Evolutionary conservation across 2,797 vertebrate genomes (phyloP).

Genomic region (Vireo griseus): DNA sequence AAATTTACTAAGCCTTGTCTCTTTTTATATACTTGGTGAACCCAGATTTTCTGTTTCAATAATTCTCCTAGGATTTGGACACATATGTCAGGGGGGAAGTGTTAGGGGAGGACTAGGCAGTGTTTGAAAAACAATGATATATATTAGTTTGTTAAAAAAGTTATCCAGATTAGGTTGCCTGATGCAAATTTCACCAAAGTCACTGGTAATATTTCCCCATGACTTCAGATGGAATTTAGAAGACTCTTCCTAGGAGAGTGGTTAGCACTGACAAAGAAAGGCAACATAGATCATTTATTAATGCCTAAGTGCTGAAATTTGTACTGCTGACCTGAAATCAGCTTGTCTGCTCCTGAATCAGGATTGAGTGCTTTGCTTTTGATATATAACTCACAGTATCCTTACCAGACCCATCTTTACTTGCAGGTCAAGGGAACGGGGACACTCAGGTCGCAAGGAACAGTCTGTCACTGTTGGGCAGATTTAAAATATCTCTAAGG

Average conservation of each 20-base stretch:
- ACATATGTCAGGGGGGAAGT: no score
- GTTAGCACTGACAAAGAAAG: not conserved
- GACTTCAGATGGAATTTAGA: not conserved
- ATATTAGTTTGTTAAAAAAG: not conserved
- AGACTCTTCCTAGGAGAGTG: not conserved
- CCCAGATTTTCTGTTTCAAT: not conserved
- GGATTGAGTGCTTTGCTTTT: not conserved
- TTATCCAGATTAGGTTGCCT: not conserved
- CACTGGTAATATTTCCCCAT: not conserved
- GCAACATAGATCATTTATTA: not conserved
- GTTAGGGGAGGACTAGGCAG: not conserved
- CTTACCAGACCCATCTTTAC: not conserved
- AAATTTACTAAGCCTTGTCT: not conserved
- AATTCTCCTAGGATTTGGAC: not conserved
- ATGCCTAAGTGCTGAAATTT: not conserved
- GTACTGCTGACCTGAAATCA: not conserved
- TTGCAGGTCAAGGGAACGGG: not conserved
- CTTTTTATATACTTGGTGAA: not conserved
- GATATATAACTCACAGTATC: not conserved
- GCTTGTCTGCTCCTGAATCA: fast-evolving
- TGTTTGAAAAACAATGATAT: not conserved
- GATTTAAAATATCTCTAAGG: not conserved
- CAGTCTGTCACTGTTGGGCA: not conserved
- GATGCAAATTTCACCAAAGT: not conserved
- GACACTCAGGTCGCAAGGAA: not conserved